phyloP scores from a whole-genome alignment of 92 coral and sea anemone genomes.

The Pocillopora meandrina region DNA sequence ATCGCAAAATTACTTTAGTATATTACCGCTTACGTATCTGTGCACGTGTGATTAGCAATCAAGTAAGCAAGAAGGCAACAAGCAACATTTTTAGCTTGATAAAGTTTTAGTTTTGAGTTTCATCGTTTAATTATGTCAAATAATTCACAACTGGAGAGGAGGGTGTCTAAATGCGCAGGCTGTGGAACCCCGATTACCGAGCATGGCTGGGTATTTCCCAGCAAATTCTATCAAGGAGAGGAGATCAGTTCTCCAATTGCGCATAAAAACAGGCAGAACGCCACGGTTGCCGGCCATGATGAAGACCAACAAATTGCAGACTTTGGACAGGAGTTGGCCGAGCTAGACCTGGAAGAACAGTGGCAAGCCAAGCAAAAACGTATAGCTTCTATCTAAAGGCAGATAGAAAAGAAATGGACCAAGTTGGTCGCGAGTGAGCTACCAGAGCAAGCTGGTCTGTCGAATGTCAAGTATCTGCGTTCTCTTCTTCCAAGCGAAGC shows the following conservation, averaged over 20 bases:
- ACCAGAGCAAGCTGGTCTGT: slow-evolving; percentile 8
- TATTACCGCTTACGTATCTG: no score
- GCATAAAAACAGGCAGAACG: background rate
- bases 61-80: no score
- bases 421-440: background rate
- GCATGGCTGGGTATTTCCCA: slow-evolving; percentile 12
- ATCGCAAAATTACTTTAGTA: no score
- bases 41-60: no score
- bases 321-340: background rate
- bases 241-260: background rate
- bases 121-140: background rate
- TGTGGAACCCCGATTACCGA: slow-evolving; percentile 16
- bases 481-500: background rate
- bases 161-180: slow-evolving; percentile 10
- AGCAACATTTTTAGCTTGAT: no score
- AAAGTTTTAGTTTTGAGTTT: no score
- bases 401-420: slow-evolving; percentile 1
- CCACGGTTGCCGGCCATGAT: background rate
- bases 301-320: slow-evolving; percentile 1
- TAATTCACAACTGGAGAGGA: background rate
- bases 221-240: slow-evolving; percentile 12
- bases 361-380: background rate
- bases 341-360: background rate
- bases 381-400: background rate
- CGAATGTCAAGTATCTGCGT: slow-evolving; percentile 6